Conservation (phyloP, 2,797 vertebrate species). For the Eulemur coronatus region DNA sequence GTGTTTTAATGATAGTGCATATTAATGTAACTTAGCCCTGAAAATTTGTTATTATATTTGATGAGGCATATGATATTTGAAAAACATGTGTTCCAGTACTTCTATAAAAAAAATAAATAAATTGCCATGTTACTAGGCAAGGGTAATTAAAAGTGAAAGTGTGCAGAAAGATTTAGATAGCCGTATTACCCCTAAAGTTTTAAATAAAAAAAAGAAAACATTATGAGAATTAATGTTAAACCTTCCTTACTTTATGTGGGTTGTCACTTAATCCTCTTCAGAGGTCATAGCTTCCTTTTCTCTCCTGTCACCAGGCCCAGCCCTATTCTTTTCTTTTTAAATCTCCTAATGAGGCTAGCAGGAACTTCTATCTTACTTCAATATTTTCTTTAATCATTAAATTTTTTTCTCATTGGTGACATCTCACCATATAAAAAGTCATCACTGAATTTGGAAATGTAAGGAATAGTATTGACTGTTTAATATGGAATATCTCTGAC, state of each 20-base stretch:
- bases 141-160: neutral
- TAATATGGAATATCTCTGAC: neutral
- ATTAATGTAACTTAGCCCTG: neutral
- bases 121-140: neutral
- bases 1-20: slow-evolving; percentile 11
- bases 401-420: neutral
- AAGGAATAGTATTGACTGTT: neutral
- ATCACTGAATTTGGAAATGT: neutral
- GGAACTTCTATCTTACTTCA: neutral
- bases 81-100: neutral
- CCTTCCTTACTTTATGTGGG: neutral
- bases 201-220: neutral
- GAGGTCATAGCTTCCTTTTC: neutral
- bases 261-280: neutral
- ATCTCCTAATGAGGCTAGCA: neutral
- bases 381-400: neutral
- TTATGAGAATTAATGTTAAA: neutral
- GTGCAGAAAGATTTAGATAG: neutral
- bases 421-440: neutral
- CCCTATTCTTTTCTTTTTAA: neutral
- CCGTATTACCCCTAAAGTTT: neutral
- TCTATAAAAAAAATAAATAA: slow-evolving; percentile 26
- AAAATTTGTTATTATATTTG: neutral
- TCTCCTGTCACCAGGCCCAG: no score
- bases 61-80: neutral